Percentiles rank a stretch among this genome's conserved stretches.
Evolutionary conservation across 2,113 vertebrate genomes (phyloP).

Genomic region (Tragelaphus imberbis): DNA sequence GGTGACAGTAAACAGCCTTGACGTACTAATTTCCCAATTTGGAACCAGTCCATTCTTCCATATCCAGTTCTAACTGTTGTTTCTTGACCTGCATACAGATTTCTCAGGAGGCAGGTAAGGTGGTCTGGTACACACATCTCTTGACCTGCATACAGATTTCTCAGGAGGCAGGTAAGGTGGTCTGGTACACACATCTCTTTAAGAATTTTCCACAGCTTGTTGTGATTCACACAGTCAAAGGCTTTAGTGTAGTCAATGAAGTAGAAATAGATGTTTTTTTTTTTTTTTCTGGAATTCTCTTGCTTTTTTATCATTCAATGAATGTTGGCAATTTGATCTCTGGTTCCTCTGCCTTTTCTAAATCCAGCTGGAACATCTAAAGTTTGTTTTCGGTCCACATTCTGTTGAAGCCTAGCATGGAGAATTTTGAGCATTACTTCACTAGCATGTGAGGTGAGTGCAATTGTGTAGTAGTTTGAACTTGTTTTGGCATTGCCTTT

Average conservation of each 20-base stretch:
- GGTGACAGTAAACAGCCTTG: not conserved
- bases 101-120: not conserved
- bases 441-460: not conserved
- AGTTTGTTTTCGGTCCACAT: not conserved
- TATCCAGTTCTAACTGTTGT: not conserved
- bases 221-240: not conserved
- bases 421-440: not conserved
- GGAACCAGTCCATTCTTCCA: not conserved
- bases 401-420: not conserved
- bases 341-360: not conserved
- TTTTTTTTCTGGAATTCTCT: not conserved
- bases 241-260: not conserved
- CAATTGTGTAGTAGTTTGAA: not conserved
- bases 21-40: not conserved
- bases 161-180: not conserved
- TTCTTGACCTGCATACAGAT: not conserved
- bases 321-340: not conserved
- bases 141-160: not conserved
- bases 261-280: not conserved
- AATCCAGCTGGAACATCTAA: not conserved
- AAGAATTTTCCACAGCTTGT: not conserved
- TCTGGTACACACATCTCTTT: not conserved
- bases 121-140: not conserved
- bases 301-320: not conserved
- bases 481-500: fast-evolving